Conservation (phyloP, 2,797 vertebrate species). For the Cossypha caffra region DNA sequence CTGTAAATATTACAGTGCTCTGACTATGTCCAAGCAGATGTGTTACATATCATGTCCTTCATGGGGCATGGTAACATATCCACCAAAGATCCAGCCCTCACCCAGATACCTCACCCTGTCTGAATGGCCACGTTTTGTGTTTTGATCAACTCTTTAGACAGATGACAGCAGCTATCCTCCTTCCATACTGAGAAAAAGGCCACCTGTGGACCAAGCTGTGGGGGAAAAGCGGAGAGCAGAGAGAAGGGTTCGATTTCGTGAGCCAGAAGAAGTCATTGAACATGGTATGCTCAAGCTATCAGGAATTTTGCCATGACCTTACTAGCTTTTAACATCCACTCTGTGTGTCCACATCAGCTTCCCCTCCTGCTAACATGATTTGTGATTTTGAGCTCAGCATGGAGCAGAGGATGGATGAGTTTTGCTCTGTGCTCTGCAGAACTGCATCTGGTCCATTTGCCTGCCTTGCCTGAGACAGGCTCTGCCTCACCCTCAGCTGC, state of each 20-base stretch:
- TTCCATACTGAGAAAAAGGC: slow-evolving; percentile 88
- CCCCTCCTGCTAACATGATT: background rate
- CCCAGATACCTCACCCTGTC: background rate
- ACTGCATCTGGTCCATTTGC: background rate
- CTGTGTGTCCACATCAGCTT: background rate
- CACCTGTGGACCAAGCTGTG: slow-evolving; percentile 43
- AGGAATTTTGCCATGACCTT: background rate
- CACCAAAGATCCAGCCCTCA: background rate
- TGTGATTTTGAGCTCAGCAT: background rate
- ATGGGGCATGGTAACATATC: rapidly evolving
- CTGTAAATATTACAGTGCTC: background rate
- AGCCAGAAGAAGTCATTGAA: slow-evolving; percentile 85
- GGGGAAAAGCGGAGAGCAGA: slow-evolving; percentile 77
- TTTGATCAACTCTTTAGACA: slow-evolving; percentile 41
- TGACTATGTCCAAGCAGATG: background rate
- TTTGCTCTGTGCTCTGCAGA: background rate
- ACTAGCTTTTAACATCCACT: background rate
- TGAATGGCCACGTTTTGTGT: background rate
- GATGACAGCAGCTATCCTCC: slow-evolving; percentile 69
- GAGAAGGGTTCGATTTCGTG: slow-evolving; percentile 88
- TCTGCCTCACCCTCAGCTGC: background rate
- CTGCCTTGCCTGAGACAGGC: background rate
- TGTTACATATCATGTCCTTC: background rate
- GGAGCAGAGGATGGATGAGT: background rate
- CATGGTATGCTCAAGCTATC: slow-evolving; percentile 79